phyloP scores from a whole-genome alignment of 2,797 vertebrate genomes.

The Gymnocypris eckloni region DNA sequence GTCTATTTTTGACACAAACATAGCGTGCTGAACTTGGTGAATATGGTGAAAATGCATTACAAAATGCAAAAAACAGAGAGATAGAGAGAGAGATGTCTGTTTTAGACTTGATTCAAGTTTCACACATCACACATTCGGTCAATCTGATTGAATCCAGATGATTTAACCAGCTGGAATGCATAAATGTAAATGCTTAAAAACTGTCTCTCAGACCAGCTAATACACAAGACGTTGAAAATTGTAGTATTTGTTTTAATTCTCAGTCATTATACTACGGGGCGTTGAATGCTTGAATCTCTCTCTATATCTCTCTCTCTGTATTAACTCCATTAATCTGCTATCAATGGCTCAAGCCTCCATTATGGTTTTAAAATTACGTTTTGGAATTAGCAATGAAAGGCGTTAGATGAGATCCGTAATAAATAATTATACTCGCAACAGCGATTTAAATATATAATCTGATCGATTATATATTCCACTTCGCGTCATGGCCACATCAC shows the following conservation, averaged over 20 bases:
- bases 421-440: no score
- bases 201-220: neutral
- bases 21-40: neutral
- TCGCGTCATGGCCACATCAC: no score
- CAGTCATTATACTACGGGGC: slow-evolving; percentile 43
- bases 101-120: neutral
- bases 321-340: no score
- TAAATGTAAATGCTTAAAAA: neutral
- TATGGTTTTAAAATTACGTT: no score
- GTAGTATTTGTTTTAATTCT: slow-evolving; percentile 46
- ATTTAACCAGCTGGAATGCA: neutral
- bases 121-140: neutral
- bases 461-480: no score
- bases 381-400: no score
- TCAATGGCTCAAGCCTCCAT: no score
- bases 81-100: neutral
- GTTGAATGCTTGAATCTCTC: no score
- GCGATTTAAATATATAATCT: no score
- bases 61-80: neutral
- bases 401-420: no score
- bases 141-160: neutral
- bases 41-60: neutral
- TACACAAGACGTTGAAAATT: slow-evolving; percentile 56
- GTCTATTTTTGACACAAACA: neutral
- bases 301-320: no score